Evolutionary conservation across 2,113 vertebrate species (phyloP), one percentile per base, ranked within the genome.

Genomic region (Pachypanchax playfairii): DNA sequence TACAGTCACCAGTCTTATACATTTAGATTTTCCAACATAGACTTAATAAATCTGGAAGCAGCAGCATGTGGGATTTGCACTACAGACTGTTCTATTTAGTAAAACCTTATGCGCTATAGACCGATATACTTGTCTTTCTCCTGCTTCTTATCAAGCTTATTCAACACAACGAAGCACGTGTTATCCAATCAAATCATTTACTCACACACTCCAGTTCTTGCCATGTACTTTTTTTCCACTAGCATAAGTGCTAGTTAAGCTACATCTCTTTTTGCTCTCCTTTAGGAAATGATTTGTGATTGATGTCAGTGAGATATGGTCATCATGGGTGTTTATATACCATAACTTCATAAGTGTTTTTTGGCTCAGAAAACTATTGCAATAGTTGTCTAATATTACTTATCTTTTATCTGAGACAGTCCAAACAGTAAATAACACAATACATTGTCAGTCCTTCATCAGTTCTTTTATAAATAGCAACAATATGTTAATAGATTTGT

Each of bases 341-440:
- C 2, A 44, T 44, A 29, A 17, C 29, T 6, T 17, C 12, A 5
- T 18, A 20, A 15, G 12, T 6, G 14, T 14, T 52, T 2, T 15
- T 13, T 21, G 18, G 18, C n/a, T 44, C 6, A 5, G 7, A 13
- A 22, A 33, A 21, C 13, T 7, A 18, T 21, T 50, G 25, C 1
- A 29, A 28, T 0, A 1, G 18, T 12, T 14, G 4, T 11, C 13
- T 12, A 4, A 35, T 28, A 17, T 46, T 14, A 2, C 3, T 59
- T 21, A 33, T 24, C 12, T 15, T 22, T 20, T 21, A 4, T 29
- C 41, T 22, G 18, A 24, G 12, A 21, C 18, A 1, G 6, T 44
- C 12, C 5, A 21, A 31, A 29, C 10, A 20, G 25, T n/a, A 31
- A 25, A n/a, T 33, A 36, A 9, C 22, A 18, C 2, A 2, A 39